A percentile compares a stretch with the other conserved stretches of the same genome.
Conservation (phyloP, 2,888 invertebrate species). For the Cristatella mucedo region DNA sequence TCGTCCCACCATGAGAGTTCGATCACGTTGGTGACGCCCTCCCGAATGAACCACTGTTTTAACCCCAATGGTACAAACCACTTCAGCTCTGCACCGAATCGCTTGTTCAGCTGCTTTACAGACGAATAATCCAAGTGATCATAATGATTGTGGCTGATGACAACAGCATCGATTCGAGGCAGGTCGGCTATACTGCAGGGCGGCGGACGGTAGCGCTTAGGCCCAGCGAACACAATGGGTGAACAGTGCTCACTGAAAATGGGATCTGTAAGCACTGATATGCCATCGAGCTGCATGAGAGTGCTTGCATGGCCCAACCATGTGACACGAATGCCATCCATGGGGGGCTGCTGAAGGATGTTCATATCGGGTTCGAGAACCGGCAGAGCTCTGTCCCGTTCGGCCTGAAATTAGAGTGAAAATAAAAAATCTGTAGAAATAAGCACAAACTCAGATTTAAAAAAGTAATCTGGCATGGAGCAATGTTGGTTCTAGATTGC, state of each 20-base stretch:
- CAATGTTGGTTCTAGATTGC: no score
- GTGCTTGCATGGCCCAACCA: constrained; percentile 43
- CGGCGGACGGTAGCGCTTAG: constrained; percentile 33
- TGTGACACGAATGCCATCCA: constrained; percentile 24
- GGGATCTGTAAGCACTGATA: constrained; percentile 41
- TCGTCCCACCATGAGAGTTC: constrained; percentile 42
- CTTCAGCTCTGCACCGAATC: constrained; percentile 7
- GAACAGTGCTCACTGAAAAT: constrained; percentile 38
- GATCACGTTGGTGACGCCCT: constrained; percentile 34
- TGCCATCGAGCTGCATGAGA: constrained; percentile 40
- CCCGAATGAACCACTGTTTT: constrained; percentile 30
- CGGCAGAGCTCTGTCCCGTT: constrained; percentile 26
- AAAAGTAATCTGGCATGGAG: no score
- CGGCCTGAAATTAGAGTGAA: constrained; percentile 13
- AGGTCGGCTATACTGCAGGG: constrained; percentile 35
- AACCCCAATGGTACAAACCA: constrained; percentile 43
- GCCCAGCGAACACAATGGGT: constrained; percentile 29
- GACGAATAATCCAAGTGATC: constrained; percentile 40
- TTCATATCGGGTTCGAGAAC: constrained; percentile 23
- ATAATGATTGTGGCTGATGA: constrained; percentile 43
- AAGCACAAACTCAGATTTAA: no score
- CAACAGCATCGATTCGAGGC: constrained; percentile 38
- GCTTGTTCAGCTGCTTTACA: constrained; percentile 23
- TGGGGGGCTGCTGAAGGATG: constrained; percentile 17
- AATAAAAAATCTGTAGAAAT: no score